These are phyloP conservation scores for Lasioglossum vierecki DNA, from an alignment of 2,888 invertebrate species.

Conservation along the genomic window DNA sequence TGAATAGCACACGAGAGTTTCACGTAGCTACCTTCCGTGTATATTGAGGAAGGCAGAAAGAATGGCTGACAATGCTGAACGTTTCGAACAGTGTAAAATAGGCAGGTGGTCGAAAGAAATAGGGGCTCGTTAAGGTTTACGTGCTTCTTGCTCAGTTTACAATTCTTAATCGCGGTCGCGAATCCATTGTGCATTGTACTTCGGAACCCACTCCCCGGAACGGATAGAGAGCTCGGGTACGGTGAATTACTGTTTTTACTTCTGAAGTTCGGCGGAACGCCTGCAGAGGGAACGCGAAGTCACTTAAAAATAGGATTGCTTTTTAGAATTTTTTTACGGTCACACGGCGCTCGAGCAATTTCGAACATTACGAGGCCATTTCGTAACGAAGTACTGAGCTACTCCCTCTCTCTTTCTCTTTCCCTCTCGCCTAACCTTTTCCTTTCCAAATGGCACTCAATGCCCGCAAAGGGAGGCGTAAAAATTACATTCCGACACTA, in stretches of 20 bases:
- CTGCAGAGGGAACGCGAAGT: conserved; percentile 29
- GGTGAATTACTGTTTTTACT: conserved; percentile 58
- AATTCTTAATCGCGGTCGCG: conserved; percentile 28
- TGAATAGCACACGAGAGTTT: not conserved
- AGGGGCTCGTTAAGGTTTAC: conserved; percentile 29
- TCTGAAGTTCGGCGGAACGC: conserved; percentile 43
- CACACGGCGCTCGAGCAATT: conserved; percentile 50
- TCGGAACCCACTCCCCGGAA: conserved; percentile 23
- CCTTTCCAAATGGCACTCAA: not conserved
- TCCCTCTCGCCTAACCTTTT: not conserved
- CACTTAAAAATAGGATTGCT: conserved; percentile 53
- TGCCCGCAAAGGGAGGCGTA: conserved; percentile 1
- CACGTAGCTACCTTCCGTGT: not conserved
- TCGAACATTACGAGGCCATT: conserved; percentile 62
- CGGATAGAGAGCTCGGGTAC: conserved; percentile 16
- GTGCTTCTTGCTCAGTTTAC: not conserved
- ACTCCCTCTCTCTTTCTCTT: not conserved
- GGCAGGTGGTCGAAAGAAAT: conserved; percentile 1
- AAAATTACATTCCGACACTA: conserved; percentile 24
- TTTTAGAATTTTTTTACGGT: conserved; percentile 53
- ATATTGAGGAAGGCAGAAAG: not conserved
- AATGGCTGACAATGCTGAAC: not conserved
- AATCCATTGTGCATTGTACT: conserved; percentile 24
- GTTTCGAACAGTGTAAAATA: not conserved
- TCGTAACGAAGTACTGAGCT: conserved; percentile 32